Evolutionary conservation across 2,113 vertebrate genomes (phyloP).

Genomic region (Strix uralensis): DNA sequence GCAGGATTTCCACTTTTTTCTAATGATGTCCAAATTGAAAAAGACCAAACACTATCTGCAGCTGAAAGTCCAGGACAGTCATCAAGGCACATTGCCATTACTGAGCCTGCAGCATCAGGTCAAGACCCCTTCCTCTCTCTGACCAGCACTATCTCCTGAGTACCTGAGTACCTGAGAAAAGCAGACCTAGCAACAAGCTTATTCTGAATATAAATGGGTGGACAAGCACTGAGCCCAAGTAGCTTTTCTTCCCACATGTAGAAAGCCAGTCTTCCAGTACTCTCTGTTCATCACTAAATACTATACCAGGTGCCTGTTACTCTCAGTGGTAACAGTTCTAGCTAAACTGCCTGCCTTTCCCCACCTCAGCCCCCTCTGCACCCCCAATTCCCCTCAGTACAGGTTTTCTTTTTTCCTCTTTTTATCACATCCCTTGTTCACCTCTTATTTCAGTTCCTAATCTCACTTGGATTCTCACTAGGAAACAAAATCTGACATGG

Average conservation of each 20-base stretch:
- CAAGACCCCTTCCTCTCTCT: not conserved
- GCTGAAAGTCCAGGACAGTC: not conserved
- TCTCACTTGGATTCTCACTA: not conserved
- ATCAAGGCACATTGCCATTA: not conserved
- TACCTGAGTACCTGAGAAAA: not conserved
- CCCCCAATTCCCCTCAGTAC: not conserved
- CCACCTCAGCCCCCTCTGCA: not conserved
- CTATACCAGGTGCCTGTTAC: not conserved
- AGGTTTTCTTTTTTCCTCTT: not conserved
- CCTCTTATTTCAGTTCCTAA: not conserved
- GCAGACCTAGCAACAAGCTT: not conserved
- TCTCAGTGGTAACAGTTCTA: not conserved
- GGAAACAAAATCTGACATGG: not conserved
- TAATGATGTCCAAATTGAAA: not conserved
- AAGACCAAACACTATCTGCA: rapidly evolving
- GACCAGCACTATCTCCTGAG: not conserved
- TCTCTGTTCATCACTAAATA: not conserved
- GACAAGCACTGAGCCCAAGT: not conserved
- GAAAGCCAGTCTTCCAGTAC: not conserved
- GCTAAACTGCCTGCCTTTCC: not conserved
- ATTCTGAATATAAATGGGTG: not conserved
- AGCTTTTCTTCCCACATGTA: not conserved
- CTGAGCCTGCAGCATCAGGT: not conserved
- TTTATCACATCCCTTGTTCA: not conserved
- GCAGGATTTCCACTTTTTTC: not conserved